These are phyloP conservation scores for Pelmatolapia mariae DNA, from an alignment of 2,113 vertebrate species.

Conservation along the genomic window DNA sequence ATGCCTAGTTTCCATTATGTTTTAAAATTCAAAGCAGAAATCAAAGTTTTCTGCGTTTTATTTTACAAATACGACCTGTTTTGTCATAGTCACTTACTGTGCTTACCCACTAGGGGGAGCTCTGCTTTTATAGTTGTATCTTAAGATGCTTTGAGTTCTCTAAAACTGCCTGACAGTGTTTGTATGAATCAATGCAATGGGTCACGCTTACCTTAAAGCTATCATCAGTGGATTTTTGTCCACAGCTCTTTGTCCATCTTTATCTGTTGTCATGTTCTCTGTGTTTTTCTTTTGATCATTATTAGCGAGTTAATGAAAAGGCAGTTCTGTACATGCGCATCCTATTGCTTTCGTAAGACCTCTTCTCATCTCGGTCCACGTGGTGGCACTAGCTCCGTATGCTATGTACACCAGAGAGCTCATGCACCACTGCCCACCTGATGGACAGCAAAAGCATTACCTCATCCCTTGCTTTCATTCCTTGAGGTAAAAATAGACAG, in stretches of 20 bases:
- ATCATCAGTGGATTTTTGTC: neutral
- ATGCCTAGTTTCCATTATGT: neutral
- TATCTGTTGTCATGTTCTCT: neutral
- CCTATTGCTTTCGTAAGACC: neutral
- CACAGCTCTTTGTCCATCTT: neutral
- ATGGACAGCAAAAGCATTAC: slow-evolving; percentile 70
- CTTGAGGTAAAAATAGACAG: slow-evolving; percentile 74
- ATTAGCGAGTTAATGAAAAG: neutral
- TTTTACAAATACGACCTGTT: neutral
- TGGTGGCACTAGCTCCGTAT: slow-evolving; percentile 50
- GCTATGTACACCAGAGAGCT: neutral
- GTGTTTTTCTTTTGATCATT: neutral
- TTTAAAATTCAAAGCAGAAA: neutral
- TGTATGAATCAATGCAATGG: neutral
- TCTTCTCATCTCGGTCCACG: slow-evolving; percentile 14
- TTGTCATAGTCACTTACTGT: neutral
- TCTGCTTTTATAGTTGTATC: neutral
- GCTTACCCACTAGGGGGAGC: slow-evolving; percentile 39
- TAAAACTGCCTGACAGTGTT: neutral
- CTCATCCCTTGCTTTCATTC: slow-evolving; percentile 66
- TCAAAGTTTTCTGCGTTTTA: neutral
- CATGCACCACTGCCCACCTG: slow-evolving; percentile 61
- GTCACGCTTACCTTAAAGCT: neutral
- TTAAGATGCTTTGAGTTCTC: neutral
- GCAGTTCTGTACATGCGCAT: neutral